These are phyloP conservation scores for Pseudorectes ferrugineus DNA, from an alignment of 2,113 vertebrate genomes.

Conservation along the genomic window DNA sequence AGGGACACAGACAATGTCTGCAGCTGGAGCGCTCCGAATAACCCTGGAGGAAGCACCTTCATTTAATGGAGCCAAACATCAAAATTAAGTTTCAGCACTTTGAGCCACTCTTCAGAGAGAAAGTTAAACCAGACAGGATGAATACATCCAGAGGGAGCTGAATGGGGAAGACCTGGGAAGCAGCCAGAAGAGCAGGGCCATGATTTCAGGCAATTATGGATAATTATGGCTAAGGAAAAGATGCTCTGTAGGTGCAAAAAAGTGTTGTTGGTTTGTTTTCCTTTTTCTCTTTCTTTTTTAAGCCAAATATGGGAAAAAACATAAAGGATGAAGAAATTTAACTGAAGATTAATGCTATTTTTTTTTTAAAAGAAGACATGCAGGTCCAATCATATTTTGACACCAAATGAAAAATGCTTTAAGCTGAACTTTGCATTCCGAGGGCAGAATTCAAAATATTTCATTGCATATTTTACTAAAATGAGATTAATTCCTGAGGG, in stretches of 20 bases:
- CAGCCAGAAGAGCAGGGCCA: neutral
- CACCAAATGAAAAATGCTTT: neutral
- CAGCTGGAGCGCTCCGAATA: neutral
- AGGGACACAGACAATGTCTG: neutral
- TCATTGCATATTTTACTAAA: neutral
- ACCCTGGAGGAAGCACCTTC: neutral
- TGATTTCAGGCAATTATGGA: neutral
- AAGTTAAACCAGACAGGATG: neutral
- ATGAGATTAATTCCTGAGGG: slow-evolving; percentile 34
- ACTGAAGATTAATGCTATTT: neutral
- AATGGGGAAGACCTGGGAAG: neutral
- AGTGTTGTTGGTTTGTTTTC: neutral
- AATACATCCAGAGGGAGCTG: neutral
- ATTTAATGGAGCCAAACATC: neutral
- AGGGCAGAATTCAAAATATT: neutral
- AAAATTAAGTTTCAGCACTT: neutral
- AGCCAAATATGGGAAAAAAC: neutral
- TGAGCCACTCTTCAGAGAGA: neutral
- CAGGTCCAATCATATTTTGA: neutral
- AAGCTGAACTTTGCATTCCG: neutral
- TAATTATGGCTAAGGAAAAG: neutral
- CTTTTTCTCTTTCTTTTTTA: fast-evolving
- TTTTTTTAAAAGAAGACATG: neutral
- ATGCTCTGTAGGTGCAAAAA: neutral
- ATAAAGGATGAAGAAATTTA: neutral